Conservation (phyloP, 2,113 vertebrate genomes). For the Neotragus moschatus region DNA sequence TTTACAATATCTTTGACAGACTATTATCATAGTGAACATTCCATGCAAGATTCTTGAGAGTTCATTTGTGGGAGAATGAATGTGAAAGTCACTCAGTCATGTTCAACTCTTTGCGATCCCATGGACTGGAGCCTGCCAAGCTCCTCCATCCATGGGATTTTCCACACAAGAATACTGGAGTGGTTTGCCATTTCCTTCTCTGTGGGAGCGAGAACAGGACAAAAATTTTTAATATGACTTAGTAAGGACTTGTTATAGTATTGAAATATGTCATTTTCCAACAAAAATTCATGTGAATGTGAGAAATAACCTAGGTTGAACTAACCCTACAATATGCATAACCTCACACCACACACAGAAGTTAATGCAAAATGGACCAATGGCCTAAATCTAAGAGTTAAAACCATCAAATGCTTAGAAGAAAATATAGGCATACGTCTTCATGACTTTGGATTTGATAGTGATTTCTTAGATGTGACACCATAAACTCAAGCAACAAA, state of each 20-base stretch:
- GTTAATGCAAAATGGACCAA: neutral
- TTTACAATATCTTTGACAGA: conserved; percentile 2
- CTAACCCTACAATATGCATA: neutral
- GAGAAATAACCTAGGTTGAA: neutral
- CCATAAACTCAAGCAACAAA: neutral
- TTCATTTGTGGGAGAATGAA: neutral
- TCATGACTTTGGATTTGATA: neutral
- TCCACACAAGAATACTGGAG: neutral
- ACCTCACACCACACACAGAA: neutral
- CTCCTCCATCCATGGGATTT: neutral
- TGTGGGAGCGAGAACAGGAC: neutral
- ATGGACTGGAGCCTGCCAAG: neutral
- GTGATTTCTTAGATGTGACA: neutral
- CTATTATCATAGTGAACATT: neutral
- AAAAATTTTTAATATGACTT: neutral
- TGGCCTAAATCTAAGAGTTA: neutral
- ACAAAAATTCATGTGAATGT: neutral
- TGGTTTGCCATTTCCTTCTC: neutral
- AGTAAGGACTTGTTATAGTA: neutral
- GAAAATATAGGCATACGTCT: neutral
- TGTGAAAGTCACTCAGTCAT: neutral
- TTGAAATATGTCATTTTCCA: neutral
- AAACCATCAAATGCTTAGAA: neutral
- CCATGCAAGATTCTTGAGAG: neutral
- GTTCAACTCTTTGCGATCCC: neutral